phyloP scores from a whole-genome alignment of 2,113 vertebrate genomes.

The Catharus fuscescens region DNA sequence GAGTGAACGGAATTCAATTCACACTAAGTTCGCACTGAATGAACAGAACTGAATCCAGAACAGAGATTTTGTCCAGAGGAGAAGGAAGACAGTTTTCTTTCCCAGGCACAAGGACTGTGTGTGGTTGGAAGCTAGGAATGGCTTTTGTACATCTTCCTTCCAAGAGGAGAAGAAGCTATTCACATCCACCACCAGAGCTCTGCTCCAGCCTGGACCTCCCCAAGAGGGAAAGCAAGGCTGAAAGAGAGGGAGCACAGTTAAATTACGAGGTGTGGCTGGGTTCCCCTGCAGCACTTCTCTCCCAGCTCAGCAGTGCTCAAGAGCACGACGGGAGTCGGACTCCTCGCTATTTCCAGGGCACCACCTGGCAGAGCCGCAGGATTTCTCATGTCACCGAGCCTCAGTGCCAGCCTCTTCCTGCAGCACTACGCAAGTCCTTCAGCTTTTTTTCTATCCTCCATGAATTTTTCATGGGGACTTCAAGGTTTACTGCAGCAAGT shows the following conservation, averaged over 20 bases:
- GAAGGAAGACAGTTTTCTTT: background rate
- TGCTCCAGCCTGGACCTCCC: background rate
- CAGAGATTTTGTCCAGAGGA: background rate
- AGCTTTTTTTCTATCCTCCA: background rate
- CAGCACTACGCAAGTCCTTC: background rate
- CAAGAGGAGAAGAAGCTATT: background rate
- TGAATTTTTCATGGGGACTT: conserved; percentile 42
- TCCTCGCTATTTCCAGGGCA: background rate
- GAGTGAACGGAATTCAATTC: background rate
- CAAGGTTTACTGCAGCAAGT: conserved; percentile 31
- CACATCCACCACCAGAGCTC: background rate
- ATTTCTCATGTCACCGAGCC: conserved; percentile 6
- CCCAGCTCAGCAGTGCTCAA: background rate
- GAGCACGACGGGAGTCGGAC: background rate
- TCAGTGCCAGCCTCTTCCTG: background rate
- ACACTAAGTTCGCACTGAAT: background rate
- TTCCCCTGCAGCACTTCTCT: rapidly evolving
- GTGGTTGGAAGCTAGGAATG: background rate
- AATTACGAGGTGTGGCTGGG: background rate
- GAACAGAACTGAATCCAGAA: background rate
- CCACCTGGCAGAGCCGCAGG: background rate
- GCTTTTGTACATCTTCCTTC: background rate
- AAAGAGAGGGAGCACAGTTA: background rate
- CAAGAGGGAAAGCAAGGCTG: background rate
- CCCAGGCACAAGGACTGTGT: background rate